These are phyloP conservation scores for Orthosia gothica DNA, from an alignment of 2,888 invertebrate genomes.

Conservation along the genomic window DNA sequence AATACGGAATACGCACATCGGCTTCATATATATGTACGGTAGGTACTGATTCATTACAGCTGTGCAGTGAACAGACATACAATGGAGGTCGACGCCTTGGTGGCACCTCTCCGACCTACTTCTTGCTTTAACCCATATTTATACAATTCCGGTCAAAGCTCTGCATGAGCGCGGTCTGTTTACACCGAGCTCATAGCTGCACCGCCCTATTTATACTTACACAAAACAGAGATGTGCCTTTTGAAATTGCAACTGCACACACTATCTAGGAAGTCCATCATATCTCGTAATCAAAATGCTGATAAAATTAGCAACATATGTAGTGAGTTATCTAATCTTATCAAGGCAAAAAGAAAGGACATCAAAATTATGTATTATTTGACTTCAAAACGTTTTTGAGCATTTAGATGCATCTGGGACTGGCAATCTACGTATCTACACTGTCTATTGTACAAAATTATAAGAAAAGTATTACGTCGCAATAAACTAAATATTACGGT, in stretches of 20 bases:
- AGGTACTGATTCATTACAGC: constrained; percentile 17
- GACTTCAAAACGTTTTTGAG: constrained; percentile 25
- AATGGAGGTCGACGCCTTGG: constrained; percentile 63
- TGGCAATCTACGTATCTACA: background rate
- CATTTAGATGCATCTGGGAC: background rate
- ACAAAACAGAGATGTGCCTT: constrained; percentile 8
- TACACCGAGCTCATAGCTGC: constrained; percentile 44
- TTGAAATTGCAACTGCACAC: constrained; percentile 38
- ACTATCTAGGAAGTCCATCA: constrained; percentile 16
- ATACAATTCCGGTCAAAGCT: constrained; percentile 65
- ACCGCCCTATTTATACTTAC: constrained; percentile 24
- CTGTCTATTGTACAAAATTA: background rate
- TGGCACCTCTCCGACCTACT: constrained; percentile 77
- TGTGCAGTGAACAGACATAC: constrained; percentile 18
- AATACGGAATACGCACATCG: constrained; percentile 12
- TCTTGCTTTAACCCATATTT: constrained; percentile 71
- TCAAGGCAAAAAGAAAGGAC: constrained; percentile 55
- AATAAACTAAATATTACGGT: background rate
- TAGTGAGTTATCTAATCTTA: constrained; percentile 62
- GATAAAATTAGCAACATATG: constrained; percentile 52
- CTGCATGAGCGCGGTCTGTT: constrained; percentile 45
- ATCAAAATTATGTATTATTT: constrained; percentile 29
- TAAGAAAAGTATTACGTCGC: background rate
- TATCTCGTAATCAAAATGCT: constrained; percentile 30
- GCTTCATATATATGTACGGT: constrained; percentile 8